Percentiles rank a stretch among this genome's conserved stretches.
These are phyloP conservation scores for Lophius americanus DNA, from an alignment of 2,797 vertebrate species.

Conservation along the genomic window DNA sequence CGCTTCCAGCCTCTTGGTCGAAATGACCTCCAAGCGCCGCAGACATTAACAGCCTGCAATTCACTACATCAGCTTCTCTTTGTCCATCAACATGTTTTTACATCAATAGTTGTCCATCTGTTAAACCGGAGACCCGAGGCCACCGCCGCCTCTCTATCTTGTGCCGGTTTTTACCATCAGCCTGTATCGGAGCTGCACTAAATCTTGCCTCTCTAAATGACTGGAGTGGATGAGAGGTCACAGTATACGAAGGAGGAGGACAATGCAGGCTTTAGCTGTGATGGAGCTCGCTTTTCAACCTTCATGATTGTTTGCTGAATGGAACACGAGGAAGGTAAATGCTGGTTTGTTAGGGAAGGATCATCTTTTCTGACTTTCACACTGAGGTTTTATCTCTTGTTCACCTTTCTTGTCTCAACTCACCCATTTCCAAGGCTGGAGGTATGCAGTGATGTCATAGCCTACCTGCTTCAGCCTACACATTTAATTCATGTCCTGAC, in stretches of 20 bases:
- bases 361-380: slow-evolving; percentile 6
- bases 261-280: slow-evolving; percentile 55
- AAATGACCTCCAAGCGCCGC: slow-evolving; percentile 58
- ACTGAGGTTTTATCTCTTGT: slow-evolving; percentile 21
- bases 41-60: slow-evolving; percentile 59
- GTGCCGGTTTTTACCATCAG: slow-evolving; percentile 57
- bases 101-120: slow-evolving; percentile 61
- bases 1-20: slow-evolving; percentile 43
- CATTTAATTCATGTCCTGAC: slow-evolving; percentile 73
- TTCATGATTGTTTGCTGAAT: slow-evolving; percentile 51
- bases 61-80: slow-evolving; percentile 52
- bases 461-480: slow-evolving; percentile 80
- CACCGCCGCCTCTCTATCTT: slow-evolving; percentile 50
- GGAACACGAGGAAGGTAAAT: slow-evolving; percentile 41
- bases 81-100: slow-evolving; percentile 64
- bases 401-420: slow-evolving; percentile 15
- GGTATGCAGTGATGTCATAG: slow-evolving; percentile 80
- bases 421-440: slow-evolving; percentile 76
- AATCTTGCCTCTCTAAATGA: slow-evolving; percentile 73
- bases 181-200: slow-evolving; percentile 54
- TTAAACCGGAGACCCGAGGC: slow-evolving; percentile 59
- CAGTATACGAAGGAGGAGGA: slow-evolving; percentile 69
- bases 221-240: slow-evolving; percentile 73
- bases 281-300: slow-evolving; percentile 55
- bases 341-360: slow-evolving; percentile 23